Evolutionary conservation across 2,888 invertebrate species (phyloP).

Genomic region (Nebria salina): DNA sequence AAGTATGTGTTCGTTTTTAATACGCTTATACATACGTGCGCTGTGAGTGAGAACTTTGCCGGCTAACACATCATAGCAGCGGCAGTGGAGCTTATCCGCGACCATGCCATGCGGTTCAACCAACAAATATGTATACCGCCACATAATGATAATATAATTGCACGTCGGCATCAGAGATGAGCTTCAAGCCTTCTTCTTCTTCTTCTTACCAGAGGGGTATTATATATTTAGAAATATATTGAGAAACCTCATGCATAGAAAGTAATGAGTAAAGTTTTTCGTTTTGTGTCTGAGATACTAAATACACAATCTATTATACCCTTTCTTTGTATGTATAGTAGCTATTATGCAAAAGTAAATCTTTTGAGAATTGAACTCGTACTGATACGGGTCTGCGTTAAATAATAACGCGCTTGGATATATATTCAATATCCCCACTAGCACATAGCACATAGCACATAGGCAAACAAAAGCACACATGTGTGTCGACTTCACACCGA

Average conservation of each 20-base stretch:
- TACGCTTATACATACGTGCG: background rate
- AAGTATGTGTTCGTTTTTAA: background rate
- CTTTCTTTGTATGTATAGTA: background rate
- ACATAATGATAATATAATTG: constrained; percentile 31
- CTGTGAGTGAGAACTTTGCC: background rate
- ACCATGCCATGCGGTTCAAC: background rate
- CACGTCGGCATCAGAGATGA: constrained; percentile 6
- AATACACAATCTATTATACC: background rate
- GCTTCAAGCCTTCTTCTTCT: background rate
- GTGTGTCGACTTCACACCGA: constrained; percentile 46
- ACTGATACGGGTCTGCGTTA: background rate
- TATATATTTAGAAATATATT: too few species aligned
- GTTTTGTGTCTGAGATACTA: background rate
- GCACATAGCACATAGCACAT: constrained; percentile 22
- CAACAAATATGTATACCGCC: background rate
- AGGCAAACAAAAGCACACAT: constrained; percentile 24
- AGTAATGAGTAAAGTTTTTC: too few species aligned
- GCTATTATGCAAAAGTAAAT: background rate
- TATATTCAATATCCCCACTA: constrained; percentile 17
- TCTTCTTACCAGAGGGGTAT: background rate
- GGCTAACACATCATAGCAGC: background rate
- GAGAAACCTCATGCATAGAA: too few species aligned
- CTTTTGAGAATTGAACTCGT: background rate
- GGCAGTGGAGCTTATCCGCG: background rate
- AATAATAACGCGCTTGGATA: background rate